Conservation (phyloP, 2,888 invertebrate species). For the Xestoiulus laeticollis region DNA sequence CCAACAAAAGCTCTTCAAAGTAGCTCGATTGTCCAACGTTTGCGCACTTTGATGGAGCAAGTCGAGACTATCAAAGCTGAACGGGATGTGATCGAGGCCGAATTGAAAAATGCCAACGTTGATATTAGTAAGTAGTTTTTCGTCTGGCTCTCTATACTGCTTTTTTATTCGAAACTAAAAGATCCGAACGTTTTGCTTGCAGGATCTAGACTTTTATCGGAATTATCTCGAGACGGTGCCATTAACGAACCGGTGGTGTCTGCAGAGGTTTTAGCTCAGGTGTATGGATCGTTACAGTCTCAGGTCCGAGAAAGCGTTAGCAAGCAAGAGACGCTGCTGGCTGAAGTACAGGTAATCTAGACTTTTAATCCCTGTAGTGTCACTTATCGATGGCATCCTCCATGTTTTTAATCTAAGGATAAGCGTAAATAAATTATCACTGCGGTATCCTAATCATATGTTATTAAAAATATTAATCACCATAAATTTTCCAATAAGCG, state of each 20-base stretch:
- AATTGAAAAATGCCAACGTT: slow-evolving; percentile 79
- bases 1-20: slow-evolving; percentile 66
- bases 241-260: slow-evolving; percentile 81
- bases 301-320: slow-evolving; percentile 74
- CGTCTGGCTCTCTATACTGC: not conserved
- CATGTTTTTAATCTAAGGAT: slow-evolving; percentile 28
- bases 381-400: not conserved
- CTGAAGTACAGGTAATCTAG: slow-evolving; percentile 71
- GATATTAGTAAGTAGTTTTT: slow-evolving; percentile 74
- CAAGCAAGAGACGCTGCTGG: slow-evolving; percentile 76
- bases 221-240: slow-evolving; percentile 79
- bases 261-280: slow-evolving; percentile 75
- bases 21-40: slow-evolving; percentile 71
- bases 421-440: not conserved
- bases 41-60: slow-evolving; percentile 81
- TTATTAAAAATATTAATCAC: too few relatives aligned
- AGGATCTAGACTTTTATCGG: slow-evolving; percentile 77
- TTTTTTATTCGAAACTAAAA: too few relatives aligned
- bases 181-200: not conserved
- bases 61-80: slow-evolving; percentile 88
- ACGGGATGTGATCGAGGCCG: slow-evolving; percentile 87
- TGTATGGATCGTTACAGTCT: slow-evolving; percentile 79
- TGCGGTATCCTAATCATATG: too few relatives aligned
- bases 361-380: not conserved
- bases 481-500: not conserved